phyloP scores from a whole-genome alignment of 2,888 invertebrate species.

The Napeogenes inachia region DNA sequence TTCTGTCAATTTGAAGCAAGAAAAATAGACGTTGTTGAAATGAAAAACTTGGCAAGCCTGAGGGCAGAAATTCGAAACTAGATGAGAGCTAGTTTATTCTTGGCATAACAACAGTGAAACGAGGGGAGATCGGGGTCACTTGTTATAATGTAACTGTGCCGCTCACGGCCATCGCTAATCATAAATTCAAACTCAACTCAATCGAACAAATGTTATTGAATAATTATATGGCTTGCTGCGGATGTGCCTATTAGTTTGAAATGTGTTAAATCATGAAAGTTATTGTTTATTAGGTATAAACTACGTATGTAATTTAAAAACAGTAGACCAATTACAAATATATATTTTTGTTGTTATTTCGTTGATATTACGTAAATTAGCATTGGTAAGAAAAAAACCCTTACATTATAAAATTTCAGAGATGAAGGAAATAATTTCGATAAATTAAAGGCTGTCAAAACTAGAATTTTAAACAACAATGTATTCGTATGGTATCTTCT shows the following conservation, averaged over 20 bases:
- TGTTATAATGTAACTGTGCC: slow-evolving; percentile 23
- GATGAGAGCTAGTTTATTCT: slow-evolving; percentile 22
- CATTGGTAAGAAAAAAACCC: too few species aligned
- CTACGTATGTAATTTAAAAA: too few species aligned
- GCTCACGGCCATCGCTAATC: slow-evolving; percentile 16
- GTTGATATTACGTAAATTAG: too few species aligned
- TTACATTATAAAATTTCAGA: too few species aligned
- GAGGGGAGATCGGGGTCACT: slow-evolving; percentile 24
- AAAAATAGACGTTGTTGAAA: slow-evolving; percentile 25
- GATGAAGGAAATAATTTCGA: too few species aligned
- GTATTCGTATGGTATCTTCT: too few species aligned
- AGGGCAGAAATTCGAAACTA: slow-evolving; percentile 17
- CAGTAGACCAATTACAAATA: too few species aligned
- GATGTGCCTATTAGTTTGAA: background rate
- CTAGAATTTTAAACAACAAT: too few species aligned
- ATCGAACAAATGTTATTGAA: slow-evolving; percentile 16
- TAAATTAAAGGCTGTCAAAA: too few species aligned
- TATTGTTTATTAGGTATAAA: too few species aligned
- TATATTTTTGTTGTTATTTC: too few species aligned
- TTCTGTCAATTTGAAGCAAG: slow-evolving; percentile 23
- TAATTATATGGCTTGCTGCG: slow-evolving; percentile 10
- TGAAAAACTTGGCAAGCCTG: slow-evolving; percentile 23
- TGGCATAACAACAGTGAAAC: slow-evolving; percentile 25
- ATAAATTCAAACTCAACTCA: slow-evolving; percentile 11
- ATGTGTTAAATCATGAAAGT: too few species aligned